Evolutionary conservation across 64 coral and sea anemone genomes (phyloP), one percentile per base, ranked within the genome.

Genomic region (Stichodactyla helianthus): DNA sequence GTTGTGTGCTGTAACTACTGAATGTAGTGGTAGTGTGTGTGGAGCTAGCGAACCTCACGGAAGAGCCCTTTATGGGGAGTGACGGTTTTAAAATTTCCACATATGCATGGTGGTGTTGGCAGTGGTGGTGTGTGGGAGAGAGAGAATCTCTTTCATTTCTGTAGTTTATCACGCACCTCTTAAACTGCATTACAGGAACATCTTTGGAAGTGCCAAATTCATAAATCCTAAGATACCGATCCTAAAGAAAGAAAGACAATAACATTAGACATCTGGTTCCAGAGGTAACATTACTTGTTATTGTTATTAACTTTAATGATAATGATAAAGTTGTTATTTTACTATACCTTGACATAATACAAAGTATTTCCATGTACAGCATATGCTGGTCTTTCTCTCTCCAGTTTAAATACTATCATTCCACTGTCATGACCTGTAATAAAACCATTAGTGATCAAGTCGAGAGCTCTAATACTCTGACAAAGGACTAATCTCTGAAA

Each of bases 141-240:
- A 44, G 35, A 44, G 35, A 57, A 11, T 60, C 17, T 60, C 18
- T 60, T 0, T 60, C 18, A 60, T 60, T 19, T 4, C 19, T 5
- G 9, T 7, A 22, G 35, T 44, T 44, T 44, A n/a, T 65, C 20
- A 6, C 51, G 31, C 17, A 97, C 94, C 88, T 92, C 79, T 87
- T 99, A 20, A 99, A 93, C 76, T 99, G 96, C 93, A 99, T 94
- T 6, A 94, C 96, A 53, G 96, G 90, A 62, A 99, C 86, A 78
- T 99, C 96, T 82, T 99, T 99, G 3, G 96, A 99, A 51, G 96
- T 99, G 4, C 96, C 96, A 99, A 99, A 99, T 71, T 99, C 96
- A 77, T 99, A 99, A 88, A 99, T 99, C 64, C 96, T 87, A 25
- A 99, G 81, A 82, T 95, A 99, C 20, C 89, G 82, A 53, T 99